A percentile compares a stretch with the other conserved stretches of the same genome.
Conservation (phyloP, 2,113 vertebrate genomes). For the Phylloscopus whistleri region DNA sequence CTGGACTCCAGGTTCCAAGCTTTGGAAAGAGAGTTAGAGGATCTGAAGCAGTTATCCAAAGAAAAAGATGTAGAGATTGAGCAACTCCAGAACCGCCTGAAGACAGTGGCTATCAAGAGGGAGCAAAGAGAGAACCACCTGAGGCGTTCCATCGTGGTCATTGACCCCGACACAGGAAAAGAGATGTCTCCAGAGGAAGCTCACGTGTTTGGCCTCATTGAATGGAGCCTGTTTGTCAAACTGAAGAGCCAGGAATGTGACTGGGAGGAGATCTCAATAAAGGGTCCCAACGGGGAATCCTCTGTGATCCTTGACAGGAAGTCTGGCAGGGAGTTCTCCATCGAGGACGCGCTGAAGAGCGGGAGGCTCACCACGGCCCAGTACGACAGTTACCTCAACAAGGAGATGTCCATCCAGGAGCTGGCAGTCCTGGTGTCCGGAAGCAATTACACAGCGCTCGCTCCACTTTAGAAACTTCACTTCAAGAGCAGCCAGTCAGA, state of each 20-base stretch:
- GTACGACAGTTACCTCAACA: constrained; percentile 89
- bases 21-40: constrained; percentile 85
- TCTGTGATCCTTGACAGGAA: constrained; percentile 93
- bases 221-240: constrained; percentile 96
- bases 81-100: constrained; percentile 85
- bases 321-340: constrained; percentile 92
- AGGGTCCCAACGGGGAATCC: constrained; percentile 88
- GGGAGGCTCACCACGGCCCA: constrained; percentile 84
- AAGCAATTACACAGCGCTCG: constrained; percentile 43
- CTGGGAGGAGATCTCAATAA: constrained; percentile 95
- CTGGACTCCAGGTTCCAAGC: constrained; percentile 83
- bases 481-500: constrained; percentile 11
- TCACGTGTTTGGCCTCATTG: constrained; percentile 88
- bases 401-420: constrained; percentile 95
- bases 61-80: constrained; percentile 90
- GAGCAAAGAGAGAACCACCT: constrained; percentile 96
- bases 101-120: constrained; percentile 83
- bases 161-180: constrained; percentile 91
- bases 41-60: constrained; percentile 80
- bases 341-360: constrained; percentile 86
- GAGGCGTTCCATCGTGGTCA: constrained; percentile 92
- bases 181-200: constrained; percentile 96
- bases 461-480: constrained; percentile 18
- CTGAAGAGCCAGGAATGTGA: constrained; percentile 95
- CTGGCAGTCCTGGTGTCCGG: constrained; percentile 90